Conservation (phyloP, 1,140 invertebrate genomes). For the Diachasmimorpha longicaudata region DNA sequence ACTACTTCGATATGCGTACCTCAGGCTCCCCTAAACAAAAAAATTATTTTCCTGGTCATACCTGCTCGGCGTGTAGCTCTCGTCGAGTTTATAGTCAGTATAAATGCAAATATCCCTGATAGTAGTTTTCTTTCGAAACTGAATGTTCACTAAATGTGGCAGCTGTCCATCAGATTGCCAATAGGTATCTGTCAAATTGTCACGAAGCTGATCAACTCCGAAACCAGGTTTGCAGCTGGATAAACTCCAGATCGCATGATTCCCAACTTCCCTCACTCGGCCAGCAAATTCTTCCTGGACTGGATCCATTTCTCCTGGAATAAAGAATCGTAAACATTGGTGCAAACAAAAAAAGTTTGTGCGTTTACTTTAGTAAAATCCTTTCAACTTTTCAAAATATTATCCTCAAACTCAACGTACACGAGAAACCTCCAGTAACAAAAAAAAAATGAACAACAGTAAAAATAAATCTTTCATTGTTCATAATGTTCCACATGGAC, state of each 20-base stretch:
- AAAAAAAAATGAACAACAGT: too few relatives aligned
- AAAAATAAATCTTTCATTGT: too few relatives aligned
- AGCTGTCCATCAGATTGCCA: slow-evolving; percentile 99
- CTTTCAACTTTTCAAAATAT: background rate
- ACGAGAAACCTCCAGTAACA: too few relatives aligned
- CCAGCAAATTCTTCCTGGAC: slow-evolving; percentile 75
- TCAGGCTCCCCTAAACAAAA: too few relatives aligned
- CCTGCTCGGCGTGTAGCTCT: slow-evolving; percentile 97
- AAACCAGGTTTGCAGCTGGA: slow-evolving; percentile 99
- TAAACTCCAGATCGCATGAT: slow-evolving; percentile 96
- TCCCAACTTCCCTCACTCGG: slow-evolving; percentile 90
- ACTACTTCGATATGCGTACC: too few relatives aligned
- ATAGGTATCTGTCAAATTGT: slow-evolving; percentile 95
- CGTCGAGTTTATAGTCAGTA: slow-evolving; percentile 97
- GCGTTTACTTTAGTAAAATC: background rate
- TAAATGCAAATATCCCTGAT: slow-evolving; percentile 96
- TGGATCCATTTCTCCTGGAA: slow-evolving; percentile 67
- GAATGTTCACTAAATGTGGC: slow-evolving; percentile 97
- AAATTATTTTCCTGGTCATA: slow-evolving; percentile 35
- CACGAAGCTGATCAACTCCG: slow-evolving; percentile 95
- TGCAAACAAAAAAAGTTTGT: background rate
- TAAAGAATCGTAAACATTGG: slow-evolving; percentile 29
- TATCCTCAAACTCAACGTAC: too few relatives aligned
- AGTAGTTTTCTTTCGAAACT: slow-evolving; percentile 95
- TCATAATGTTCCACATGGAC: too few relatives aligned